A percentile compares a stretch with the other conserved stretches of the same genome.
Evolutionary conservation across 2,888 invertebrate genomes (phyloP).

Genomic region (Helobdella robusta): DNA sequence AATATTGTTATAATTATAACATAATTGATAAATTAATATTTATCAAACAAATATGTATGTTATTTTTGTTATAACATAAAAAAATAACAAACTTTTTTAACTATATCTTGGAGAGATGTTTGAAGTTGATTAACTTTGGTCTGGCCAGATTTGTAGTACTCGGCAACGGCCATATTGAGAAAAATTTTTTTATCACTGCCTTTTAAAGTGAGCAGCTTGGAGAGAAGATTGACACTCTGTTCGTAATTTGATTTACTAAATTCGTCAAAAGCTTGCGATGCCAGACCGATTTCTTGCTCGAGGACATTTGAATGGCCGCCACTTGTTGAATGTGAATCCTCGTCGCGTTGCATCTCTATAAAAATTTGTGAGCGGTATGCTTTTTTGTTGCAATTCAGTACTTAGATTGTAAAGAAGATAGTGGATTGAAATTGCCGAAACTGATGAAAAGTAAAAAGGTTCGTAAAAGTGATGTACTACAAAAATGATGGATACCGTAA

Average conservation of each 20-base stretch:
- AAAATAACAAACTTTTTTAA: constrained; percentile 31
- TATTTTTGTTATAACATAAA: not conserved
- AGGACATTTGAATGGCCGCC: too few relatives aligned
- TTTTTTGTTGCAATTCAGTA: too few relatives aligned
- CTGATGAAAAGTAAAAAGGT: too few relatives aligned
- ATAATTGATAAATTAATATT: not conserved
- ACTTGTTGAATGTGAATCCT: too few relatives aligned
- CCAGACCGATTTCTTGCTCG: constrained; percentile 58
- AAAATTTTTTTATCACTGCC: constrained; percentile 64
- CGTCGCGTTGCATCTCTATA: too few relatives aligned
- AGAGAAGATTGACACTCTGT: constrained; percentile 57
- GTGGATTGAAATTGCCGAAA: too few relatives aligned
- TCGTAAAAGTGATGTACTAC: too few relatives aligned
- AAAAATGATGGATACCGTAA: too few relatives aligned
- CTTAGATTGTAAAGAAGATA: too few relatives aligned
- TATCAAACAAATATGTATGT: not conserved
- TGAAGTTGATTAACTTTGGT: constrained; percentile 63
- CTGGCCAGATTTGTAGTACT: constrained; percentile 60
- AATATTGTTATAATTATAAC: too few relatives aligned
- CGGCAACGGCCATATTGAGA: constrained; percentile 74
- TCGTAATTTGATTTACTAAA: constrained; percentile 60
- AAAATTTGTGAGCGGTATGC: too few relatives aligned
- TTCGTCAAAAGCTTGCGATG: constrained; percentile 57
- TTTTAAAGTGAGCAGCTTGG: constrained; percentile 55
- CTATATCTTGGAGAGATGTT: constrained; percentile 39